These are phyloP conservation scores for Cosmia trapezina DNA, from an alignment of 2,888 invertebrate genomes.

Conservation along the genomic window DNA sequence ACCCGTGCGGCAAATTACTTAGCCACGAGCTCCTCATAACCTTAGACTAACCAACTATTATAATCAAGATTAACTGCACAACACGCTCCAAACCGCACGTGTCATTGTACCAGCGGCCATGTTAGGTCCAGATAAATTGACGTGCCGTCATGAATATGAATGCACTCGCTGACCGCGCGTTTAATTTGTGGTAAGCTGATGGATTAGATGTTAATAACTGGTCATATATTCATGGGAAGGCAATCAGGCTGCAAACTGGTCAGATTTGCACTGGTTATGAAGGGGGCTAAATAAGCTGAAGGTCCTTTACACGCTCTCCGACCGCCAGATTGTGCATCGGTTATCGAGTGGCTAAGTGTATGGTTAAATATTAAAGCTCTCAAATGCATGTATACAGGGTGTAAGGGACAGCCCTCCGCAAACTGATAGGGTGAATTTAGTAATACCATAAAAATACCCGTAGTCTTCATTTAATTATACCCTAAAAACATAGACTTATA, in stretches of 20 bases:
- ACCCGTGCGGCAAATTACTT: no score
- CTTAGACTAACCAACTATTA: neutral
- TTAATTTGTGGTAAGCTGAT: slow-evolving; percentile 28
- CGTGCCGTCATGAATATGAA: slow-evolving; percentile 53
- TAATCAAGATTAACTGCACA: slow-evolving; percentile 24
- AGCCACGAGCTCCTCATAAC: no score
- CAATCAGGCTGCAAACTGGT: slow-evolving; percentile 21
- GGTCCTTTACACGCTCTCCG: neutral
- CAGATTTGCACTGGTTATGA: slow-evolving; percentile 14
- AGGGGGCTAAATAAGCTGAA: neutral
- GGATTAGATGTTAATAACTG: slow-evolving; percentile 22
- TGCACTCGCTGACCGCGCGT: slow-evolving; percentile 18
- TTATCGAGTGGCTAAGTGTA: neutral
- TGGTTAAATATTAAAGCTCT: neutral
- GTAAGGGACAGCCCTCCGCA: no score
- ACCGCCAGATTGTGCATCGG: neutral
- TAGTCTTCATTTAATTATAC: no score
- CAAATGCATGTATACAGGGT: neutral
- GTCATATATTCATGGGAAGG: slow-evolving; percentile 41
- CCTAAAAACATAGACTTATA: no score
- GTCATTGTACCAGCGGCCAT: slow-evolving; percentile 3
- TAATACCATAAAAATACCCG: no score
- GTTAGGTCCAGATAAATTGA: slow-evolving; percentile 31
- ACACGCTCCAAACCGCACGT: slow-evolving; percentile 7
- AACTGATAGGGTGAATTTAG: no score